Percentiles rank a stretch among this genome's conserved stretches.
These are phyloP conservation scores for Drosophila kepulauana DNA, from an alignment of 1,140 invertebrate genomes.

Conservation along the genomic window DNA sequence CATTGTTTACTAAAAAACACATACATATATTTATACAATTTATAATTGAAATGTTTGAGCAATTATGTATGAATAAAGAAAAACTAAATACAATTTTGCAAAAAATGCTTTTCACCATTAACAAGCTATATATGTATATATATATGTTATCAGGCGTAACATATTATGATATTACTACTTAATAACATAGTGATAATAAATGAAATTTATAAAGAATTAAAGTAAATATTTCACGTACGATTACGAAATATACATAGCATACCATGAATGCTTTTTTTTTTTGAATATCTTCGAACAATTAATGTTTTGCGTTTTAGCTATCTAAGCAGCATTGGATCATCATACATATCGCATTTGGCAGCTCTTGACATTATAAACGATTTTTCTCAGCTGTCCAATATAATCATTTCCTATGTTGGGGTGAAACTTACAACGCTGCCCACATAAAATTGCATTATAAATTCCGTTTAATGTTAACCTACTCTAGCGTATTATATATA, in stretches of 20 bases:
- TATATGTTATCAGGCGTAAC: conserved; percentile 27
- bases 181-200: conserved; percentile 60
- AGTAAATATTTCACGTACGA: conserved; percentile 27
- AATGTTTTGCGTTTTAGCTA: conserved; percentile 33
- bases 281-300: conserved; percentile 34
- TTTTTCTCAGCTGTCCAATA: conserved; percentile 30
- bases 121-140: conserved; percentile 42
- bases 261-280: conserved; percentile 24
- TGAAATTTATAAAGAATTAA: conserved; percentile 43
- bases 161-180: conserved; percentile 33
- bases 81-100: conserved; percentile 49
- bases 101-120: conserved; percentile 57
- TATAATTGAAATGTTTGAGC: conserved; percentile 57
- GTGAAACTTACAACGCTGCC: conserved; percentile 37
- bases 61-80: conserved; percentile 52
- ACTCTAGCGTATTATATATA: conserved; percentile 49
- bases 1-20: conserved; percentile 53
- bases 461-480: conserved; percentile 45
- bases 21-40: conserved; percentile 60
- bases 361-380: conserved; percentile 26
- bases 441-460: conserved; percentile 36
- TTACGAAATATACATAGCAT: conserved; percentile 40
- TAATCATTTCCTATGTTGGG: conserved; percentile 37
- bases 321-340: conserved; percentile 42
- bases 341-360: conserved; percentile 28